Conservation (phyloP, 2,797 vertebrate genomes). For the Coendou prehensilis region DNA sequence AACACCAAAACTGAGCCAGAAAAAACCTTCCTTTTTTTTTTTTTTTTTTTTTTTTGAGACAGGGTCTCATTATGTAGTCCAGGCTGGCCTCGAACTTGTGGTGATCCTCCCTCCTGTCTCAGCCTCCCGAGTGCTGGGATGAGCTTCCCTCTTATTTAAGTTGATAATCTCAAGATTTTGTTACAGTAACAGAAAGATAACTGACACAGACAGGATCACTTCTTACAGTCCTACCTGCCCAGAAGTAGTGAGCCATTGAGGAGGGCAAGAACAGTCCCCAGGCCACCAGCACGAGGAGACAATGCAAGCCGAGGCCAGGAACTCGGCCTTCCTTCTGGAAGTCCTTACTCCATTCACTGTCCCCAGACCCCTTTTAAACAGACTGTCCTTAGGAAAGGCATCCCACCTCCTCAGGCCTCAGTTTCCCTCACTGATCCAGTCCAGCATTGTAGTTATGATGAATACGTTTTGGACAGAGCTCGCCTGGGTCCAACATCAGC, state of each 20-base stretch:
- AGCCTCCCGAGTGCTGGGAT: neutral
- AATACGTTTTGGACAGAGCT: neutral
- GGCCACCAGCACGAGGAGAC: neutral
- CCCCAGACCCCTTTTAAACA: neutral
- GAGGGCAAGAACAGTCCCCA: neutral
- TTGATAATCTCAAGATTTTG: neutral
- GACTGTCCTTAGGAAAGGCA: neutral
- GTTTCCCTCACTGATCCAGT: neutral
- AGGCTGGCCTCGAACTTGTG: neutral
- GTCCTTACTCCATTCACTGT: neutral
- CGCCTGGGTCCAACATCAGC: neutral
- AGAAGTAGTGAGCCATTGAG: neutral
- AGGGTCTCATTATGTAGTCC: neutral
- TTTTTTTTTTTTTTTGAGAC: neutral
- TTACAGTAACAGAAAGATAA: neutral
- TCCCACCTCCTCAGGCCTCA: neutral
- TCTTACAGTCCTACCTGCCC: neutral
- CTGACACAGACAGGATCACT: neutral
- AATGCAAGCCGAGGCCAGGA: neutral
- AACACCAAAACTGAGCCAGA: neutral
- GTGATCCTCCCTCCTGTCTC: neutral
- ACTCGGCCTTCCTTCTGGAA: neutral
- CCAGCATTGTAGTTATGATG: neutral
- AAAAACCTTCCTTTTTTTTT: neutral
- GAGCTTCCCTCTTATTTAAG: neutral